Percentiles rank a stretch among this genome's conserved stretches.
These are phyloP conservation scores for Tangara arthus DNA, from an alignment of 2,797 vertebrate species.

Conservation along the genomic window DNA sequence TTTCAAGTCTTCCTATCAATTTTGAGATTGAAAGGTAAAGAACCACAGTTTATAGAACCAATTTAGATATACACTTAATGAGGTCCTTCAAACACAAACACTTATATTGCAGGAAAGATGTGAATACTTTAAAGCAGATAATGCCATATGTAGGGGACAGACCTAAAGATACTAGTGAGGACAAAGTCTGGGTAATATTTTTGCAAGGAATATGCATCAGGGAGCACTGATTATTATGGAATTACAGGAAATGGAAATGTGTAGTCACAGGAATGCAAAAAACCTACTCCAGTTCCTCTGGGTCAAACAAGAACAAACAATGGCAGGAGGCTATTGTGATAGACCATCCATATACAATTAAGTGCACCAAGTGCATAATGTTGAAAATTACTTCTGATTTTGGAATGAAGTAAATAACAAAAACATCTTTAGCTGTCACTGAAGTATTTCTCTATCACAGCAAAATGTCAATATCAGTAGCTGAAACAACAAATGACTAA, in stretches of 20 bases:
- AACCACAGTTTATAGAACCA: not conserved
- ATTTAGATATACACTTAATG: not conserved
- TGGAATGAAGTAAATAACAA: not conserved
- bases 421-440: not conserved
- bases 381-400: not conserved
- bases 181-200: not conserved
- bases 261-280: not conserved
- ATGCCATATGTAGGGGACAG: not conserved
- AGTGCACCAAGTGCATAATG: not conserved
- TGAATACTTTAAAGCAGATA: not conserved
- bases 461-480: not conserved
- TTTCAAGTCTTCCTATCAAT: not conserved
- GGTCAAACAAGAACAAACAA: not conserved
- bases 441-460: not conserved
- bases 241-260: slow-evolving; percentile 1
- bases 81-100: not conserved
- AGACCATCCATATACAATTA: not conserved
- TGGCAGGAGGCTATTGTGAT: not conserved
- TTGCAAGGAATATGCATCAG: not conserved
- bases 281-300: not conserved
- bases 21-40: not conserved
- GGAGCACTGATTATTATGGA: not conserved
- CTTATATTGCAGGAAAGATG: not conserved
- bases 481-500: not conserved
- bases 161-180: not conserved